Evolutionary conservation across 2,797 vertebrate species (phyloP).

Genomic region (Pseudopleuronectes americanus): DNA sequence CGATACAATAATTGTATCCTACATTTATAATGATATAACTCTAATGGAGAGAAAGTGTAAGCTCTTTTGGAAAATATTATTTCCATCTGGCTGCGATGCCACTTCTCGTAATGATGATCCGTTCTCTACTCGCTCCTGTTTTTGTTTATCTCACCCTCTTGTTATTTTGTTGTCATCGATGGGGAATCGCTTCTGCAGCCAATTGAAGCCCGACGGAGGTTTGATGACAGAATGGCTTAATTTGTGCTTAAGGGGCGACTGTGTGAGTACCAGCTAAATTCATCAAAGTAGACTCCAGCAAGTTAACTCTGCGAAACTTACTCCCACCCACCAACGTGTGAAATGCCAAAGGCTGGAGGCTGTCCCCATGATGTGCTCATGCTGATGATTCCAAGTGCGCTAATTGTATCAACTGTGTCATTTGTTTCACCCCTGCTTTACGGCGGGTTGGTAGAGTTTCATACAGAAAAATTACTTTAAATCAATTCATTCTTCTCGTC

Average conservation of each 20-base stretch:
- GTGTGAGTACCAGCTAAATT: conserved; percentile 2
- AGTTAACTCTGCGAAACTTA: conserved; percentile 24
- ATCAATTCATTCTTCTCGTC: neutral
- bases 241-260: conserved; percentile 3
- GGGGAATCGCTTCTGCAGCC: neutral
- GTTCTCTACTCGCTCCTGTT: neutral
- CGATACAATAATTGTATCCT: no score
- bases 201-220: neutral
- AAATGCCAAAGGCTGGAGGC: conserved; percentile 7
- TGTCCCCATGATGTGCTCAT: neutral
- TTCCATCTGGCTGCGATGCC: neutral
- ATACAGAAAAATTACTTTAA: conserved; percentile 5
- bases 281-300: conserved; percentile 16
- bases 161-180: neutral
- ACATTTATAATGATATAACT: no score
- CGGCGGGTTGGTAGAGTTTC: neutral
- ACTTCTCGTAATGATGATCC: neutral
- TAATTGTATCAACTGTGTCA: no score
- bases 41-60: no score
- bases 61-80: no score
- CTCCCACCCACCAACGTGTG: conserved; percentile 21
- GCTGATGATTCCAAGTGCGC: no score
- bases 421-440: no score
- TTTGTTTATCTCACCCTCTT: neutral
- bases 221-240: conserved; percentile 15